Percentiles rank a stretch among this genome's conserved stretches.
Evolutionary conservation across 2,888 invertebrate genomes (phyloP).

Genomic region (Hesperia comma): DNA sequence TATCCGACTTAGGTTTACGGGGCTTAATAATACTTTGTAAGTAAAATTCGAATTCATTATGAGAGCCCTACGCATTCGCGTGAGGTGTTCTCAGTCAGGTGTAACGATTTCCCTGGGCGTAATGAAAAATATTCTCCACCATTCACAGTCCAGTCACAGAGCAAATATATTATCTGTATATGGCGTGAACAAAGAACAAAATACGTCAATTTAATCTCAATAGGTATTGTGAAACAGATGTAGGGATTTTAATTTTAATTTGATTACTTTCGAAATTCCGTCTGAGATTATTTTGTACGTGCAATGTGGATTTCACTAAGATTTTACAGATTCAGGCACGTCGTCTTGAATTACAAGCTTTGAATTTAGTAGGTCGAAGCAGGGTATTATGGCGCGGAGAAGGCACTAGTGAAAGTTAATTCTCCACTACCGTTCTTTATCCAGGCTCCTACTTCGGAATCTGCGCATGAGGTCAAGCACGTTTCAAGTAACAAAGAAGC

Average conservation of each 20-base stretch:
- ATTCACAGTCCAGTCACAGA: background rate
- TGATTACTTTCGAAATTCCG: background rate
- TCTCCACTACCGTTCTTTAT: slow-evolving; percentile 28
- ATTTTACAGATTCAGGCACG: too few species aligned
- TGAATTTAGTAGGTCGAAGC: too few species aligned
- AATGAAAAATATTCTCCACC: slow-evolving; percentile 7
- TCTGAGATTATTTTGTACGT: too few species aligned
- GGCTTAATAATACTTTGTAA: slow-evolving; percentile 63
- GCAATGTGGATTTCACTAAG: too few species aligned
- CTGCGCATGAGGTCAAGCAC: slow-evolving; percentile 22
- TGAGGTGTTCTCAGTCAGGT: slow-evolving; percentile 6
- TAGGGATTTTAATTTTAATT: background rate
- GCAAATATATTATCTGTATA: background rate
- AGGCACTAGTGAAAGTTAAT: slow-evolving; percentile 20
- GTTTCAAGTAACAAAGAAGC: slow-evolving; percentile 13
- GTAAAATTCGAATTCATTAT: slow-evolving; percentile 58
- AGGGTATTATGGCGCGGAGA: slow-evolving; percentile 2
- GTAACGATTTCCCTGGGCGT: slow-evolving; percentile 5
- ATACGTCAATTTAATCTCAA: background rate
- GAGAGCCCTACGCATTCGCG: background rate
- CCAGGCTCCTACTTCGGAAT: slow-evolving; percentile 21
- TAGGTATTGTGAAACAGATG: background rate
- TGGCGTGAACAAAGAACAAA: background rate
- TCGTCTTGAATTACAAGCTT: too few species aligned
- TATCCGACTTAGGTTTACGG: slow-evolving; percentile 65